Conservation (phyloP, 1,140 invertebrate genomes). For the Pseudoatta argentina region DNA sequence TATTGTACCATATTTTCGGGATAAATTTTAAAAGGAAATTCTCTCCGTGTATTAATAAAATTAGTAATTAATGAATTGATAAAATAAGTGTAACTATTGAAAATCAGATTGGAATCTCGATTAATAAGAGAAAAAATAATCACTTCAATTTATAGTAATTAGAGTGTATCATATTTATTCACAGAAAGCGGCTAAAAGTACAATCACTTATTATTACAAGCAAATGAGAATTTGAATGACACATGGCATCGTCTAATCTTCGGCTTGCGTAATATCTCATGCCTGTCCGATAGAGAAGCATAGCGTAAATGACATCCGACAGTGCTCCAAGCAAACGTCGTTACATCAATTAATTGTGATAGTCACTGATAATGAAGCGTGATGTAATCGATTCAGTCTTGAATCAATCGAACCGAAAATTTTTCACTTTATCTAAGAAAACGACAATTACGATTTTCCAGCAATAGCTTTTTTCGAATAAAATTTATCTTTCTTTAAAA, state of each 20-base stretch:
- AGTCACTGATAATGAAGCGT: background rate
- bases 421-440: background rate
- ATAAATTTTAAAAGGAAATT: too few species aligned
- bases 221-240: constrained; percentile 50
- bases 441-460: background rate
- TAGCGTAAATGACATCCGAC: constrained; percentile 63
- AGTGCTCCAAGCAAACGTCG: constrained; percentile 62
- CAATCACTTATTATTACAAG: background rate
- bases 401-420: background rate
- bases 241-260: constrained; percentile 45
- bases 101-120: background rate
- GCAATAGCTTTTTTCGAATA: background rate
- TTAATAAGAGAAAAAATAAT: background rate
- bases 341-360: constrained; percentile 42
- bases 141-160: constrained; percentile 5
- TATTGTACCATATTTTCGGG: too few species aligned
- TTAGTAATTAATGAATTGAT: background rate
- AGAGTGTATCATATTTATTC: background rate
- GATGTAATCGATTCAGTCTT: background rate
- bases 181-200: background rate
- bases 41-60: background rate
- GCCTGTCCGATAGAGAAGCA: constrained; percentile 25
- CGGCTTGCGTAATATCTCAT: constrained; percentile 49
- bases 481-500: background rate
- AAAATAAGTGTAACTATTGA: background rate